These are phyloP conservation scores for Larimichthys polyactis DNA, from an alignment of 2,113 vertebrate genomes.

Conservation along the genomic window DNA sequence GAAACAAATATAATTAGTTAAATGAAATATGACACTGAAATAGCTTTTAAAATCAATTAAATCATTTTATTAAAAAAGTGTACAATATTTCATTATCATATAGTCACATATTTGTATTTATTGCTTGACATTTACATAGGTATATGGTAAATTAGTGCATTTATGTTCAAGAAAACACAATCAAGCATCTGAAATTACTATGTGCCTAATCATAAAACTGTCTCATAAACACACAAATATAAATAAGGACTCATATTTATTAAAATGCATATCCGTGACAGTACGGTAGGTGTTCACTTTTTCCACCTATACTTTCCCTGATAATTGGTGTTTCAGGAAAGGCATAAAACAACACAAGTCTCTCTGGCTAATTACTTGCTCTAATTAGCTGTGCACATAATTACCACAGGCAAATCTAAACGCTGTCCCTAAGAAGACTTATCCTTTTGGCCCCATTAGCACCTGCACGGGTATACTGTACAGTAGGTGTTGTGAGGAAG, in stretches of 20 bases:
- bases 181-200: not conserved
- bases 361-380: slow-evolving; percentile 41
- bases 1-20: not conserved
- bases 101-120: not conserved
- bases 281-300: not conserved
- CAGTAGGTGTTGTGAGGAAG: not conserved
- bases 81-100: not conserved
- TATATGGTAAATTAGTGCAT: not conserved
- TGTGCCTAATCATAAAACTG: not conserved
- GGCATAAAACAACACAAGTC: slow-evolving; percentile 17
- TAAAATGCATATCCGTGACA: not conserved
- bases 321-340: slow-evolving; percentile 23
- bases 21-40: not conserved
- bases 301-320: not conserved
- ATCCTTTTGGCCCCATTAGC: slow-evolving; percentile 35
- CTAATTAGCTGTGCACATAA: slow-evolving; percentile 57
- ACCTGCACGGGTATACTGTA: not conserved
- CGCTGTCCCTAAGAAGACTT: slow-evolving; percentile 26
- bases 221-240: not conserved
- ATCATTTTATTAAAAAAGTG: not conserved
- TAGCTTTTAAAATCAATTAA: not conserved
- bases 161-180: not conserved
- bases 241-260: too few species aligned
- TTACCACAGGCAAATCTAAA: slow-evolving; percentile 34
- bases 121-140: not conserved